Evolutionary conservation across 2,888 invertebrate genomes (phyloP), one percentile per base, ranked within the genome.

Genomic region (Philaethria dido): DNA sequence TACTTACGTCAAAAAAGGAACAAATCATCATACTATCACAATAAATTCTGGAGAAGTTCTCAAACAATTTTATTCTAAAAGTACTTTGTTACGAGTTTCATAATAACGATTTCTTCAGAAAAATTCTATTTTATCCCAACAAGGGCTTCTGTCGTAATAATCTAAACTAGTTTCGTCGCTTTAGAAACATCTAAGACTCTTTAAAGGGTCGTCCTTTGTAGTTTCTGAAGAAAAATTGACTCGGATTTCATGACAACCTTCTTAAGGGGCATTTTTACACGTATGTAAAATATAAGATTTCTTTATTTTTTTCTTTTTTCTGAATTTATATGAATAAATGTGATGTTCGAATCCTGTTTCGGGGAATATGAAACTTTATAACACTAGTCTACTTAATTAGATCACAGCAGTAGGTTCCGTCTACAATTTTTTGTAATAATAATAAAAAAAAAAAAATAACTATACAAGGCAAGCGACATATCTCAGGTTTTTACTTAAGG

Each of bases 131-230:
- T 52, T 16, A 29, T 33, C 16, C 16, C 0, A 52, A 33, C 52
- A 16, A 29, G 16, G 33, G 29, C 16, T 29, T 50, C 33, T 29
- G 52, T 52, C 52, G 52, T 29, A 16, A 52, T 52, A 29, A 52
- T 52, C 52, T 52, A 52, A 52, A 52, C 29, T 52, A 52, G 52
- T 52, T 52, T 29, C 16, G 16, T 11, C 29, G 52, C 52, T 29
- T 52, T 29, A 33, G 16, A 52, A 52, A 25, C 14, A 14, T 52
- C 8, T 52, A 16, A 52, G 29, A 13, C 13, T 65, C 16, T 60
- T 52, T 5, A 52, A 29, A 29, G 29, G 52, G 29, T 52, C 16
- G 52, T 52, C 52, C 52, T 52, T 52, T 52, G 11, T 52, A 16
- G 16, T 33, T 52, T 18, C 5, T 52, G 11, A n/a, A 16, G 52